Evolutionary conservation across 2,888 invertebrate genomes (phyloP), one percentile per base, ranked within the genome.

Genomic region (Gibbula magus): DNA sequence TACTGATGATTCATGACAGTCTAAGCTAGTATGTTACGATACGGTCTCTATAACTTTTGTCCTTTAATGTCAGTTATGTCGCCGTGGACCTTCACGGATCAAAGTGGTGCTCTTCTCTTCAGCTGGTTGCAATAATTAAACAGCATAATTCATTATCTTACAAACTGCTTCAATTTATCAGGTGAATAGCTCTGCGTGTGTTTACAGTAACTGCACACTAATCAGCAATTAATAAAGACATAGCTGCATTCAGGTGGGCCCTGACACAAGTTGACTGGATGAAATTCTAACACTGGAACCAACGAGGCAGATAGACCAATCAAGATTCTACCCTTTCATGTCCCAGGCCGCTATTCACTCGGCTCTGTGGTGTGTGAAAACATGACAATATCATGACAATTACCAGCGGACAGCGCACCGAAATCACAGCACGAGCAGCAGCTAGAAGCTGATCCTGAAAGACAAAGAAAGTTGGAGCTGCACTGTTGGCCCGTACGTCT

Each of bases 301-400:
- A 35, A 70, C 35, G 32, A 70, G 70, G 70, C 70, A 39, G 35
- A 70, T 18, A 70, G 39, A 70, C 70, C 39, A 70, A 70, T 70
- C 70, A 16, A 70, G 70, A 39, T 35, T n/a, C 20, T 16, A 39
- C 32, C 70, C 70, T 70, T 70, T 70, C 70, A 70, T 35, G 70
- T 70, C 39, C 20, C 20, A 32, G 20, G 70, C 35, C 39, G 39
- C 70, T 35, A 32, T 70, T 70, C 70, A 70, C n/a, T n/a, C 16
- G 39, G 35, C 70, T 39, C 70, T 35, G 20, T 70, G 25, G 35
- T 32, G 70, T 70, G 70, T 70, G 70, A 70, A 70, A 70, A 70
- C 70, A 70, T 35, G 70, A 70, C 39, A 70, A 70, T 70, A 70
- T 70, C 70, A 35, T 70, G 70, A 70, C 70, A 70, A 70, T 70